Evolutionary conservation across 2,797 vertebrate species (phyloP).

Genomic region (Tauraco hartlaubi): DNA sequence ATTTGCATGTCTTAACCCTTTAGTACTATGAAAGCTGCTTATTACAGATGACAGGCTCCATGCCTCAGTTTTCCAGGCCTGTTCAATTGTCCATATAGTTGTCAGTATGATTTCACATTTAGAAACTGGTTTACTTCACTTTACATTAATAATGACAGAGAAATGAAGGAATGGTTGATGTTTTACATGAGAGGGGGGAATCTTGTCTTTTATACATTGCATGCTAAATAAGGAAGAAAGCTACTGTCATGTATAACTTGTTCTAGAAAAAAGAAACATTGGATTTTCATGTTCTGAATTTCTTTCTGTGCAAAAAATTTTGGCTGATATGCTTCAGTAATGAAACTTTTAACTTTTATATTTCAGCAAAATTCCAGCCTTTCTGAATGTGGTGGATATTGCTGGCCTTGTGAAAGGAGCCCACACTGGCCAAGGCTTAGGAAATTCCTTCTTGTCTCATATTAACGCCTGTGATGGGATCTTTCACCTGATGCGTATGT

Average conservation of each 20-base stretch:
- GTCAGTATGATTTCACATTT: background rate
- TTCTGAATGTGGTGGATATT: conserved; percentile 97
- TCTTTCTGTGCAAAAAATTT: background rate
- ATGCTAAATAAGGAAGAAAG: background rate
- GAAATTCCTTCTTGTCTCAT: conserved; percentile 97
- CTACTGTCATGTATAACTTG: background rate
- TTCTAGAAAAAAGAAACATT: background rate
- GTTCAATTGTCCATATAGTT: background rate
- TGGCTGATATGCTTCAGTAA: conserved; percentile 19
- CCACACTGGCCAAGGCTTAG: conserved; percentile 94
- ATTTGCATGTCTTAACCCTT: background rate
- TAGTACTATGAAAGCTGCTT: background rate
- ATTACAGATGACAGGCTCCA: background rate
- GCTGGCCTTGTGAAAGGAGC: conserved; percentile 98
- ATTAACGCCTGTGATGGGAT: conserved; percentile 97
- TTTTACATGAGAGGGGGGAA: background rate
- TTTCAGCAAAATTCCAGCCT: conserved; percentile 96
- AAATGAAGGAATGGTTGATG: background rate
- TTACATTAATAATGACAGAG: background rate
- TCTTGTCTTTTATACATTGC: background rate
- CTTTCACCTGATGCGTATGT: conserved; percentile 98
- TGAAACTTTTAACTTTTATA: conserved; percentile 44
- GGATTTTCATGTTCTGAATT: background rate
- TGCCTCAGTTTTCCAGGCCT: background rate
- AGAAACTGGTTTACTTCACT: background rate